Percentiles rank a stretch among this genome's conserved stretches.
Conservation (phyloP, 2,113 vertebrate species). For the Cricetomys ansorgei region DNA sequence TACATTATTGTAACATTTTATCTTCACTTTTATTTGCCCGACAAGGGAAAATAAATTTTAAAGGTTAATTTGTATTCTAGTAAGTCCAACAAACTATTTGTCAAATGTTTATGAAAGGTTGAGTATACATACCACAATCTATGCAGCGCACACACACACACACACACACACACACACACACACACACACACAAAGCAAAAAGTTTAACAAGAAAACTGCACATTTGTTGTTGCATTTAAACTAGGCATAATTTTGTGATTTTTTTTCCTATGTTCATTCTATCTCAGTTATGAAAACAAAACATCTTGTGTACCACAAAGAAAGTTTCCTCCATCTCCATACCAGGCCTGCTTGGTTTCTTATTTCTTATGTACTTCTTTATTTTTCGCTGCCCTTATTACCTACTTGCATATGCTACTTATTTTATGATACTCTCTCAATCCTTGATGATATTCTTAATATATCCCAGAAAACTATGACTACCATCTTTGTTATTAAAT, state of each 20-base stretch:
- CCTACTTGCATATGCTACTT: not conserved
- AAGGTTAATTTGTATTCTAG: not conserved
- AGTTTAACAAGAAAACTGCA: not conserved
- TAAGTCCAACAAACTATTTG: not conserved
- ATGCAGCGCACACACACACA: not conserved
- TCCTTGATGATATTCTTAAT: not conserved
- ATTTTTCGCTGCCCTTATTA: not conserved
- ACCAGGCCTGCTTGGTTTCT: not conserved
- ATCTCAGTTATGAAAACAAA: conserved; percentile 1
- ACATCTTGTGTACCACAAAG: not conserved
- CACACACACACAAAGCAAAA: not conserved
- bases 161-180: not conserved
- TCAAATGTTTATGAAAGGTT: not conserved
- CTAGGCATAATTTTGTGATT: not conserved
- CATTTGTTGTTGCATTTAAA: not conserved
- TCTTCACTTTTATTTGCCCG: not conserved
- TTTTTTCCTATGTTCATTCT: not conserved
- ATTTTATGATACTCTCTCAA: not conserved
- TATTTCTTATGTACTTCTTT: not conserved
- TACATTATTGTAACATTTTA: not conserved
- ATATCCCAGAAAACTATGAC: not conserved
- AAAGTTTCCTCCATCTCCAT: not conserved
- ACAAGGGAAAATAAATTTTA: not conserved
- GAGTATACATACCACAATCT: not conserved
- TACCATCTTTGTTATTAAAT: not conserved